Evolutionary conservation across 2,113 vertebrate species (phyloP).

Genomic region (Miniopterus natalensis): DNA sequence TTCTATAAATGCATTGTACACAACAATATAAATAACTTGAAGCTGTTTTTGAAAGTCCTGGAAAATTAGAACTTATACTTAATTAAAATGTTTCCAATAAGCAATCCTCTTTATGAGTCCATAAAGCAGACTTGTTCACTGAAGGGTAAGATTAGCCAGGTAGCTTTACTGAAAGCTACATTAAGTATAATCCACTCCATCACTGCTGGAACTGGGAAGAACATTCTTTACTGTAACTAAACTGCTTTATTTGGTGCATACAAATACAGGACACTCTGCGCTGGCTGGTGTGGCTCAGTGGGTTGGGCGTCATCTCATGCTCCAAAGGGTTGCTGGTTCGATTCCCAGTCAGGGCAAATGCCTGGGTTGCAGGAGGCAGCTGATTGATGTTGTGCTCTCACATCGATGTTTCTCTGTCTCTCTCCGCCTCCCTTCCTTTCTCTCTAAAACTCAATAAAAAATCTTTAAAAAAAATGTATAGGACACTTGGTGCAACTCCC

Average conservation of each 20-base stretch:
- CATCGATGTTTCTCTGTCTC: too few relatives aligned
- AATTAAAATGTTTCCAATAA: conserved; percentile 30
- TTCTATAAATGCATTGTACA: neutral
- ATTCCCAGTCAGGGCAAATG: too few relatives aligned
- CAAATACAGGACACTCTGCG: neutral
- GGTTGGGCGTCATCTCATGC: too few relatives aligned
- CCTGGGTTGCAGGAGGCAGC: too few relatives aligned
- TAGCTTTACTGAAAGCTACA: neutral
- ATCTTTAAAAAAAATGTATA: too few relatives aligned
- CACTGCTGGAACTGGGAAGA: neutral
- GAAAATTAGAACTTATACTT: conserved; percentile 1
- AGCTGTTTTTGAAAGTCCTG: neutral
- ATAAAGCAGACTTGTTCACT: neutral
- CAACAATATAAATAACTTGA: neutral
- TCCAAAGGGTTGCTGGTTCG: too few relatives aligned
- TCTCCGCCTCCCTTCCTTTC: too few relatives aligned
- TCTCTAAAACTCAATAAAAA: too few relatives aligned
- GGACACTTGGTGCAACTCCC: neutral
- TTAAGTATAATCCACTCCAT: neutral
- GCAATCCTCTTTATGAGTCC: neutral
- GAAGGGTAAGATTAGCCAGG: neutral
- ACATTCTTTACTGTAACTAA: neutral
- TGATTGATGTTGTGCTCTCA: too few relatives aligned
- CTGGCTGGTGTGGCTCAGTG: too few relatives aligned
- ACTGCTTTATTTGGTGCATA: neutral